Evolutionary conservation across 1,140 invertebrate species (phyloP), one percentile per base, ranked within the genome.

Genomic region (Paraescarpia echinospica): DNA sequence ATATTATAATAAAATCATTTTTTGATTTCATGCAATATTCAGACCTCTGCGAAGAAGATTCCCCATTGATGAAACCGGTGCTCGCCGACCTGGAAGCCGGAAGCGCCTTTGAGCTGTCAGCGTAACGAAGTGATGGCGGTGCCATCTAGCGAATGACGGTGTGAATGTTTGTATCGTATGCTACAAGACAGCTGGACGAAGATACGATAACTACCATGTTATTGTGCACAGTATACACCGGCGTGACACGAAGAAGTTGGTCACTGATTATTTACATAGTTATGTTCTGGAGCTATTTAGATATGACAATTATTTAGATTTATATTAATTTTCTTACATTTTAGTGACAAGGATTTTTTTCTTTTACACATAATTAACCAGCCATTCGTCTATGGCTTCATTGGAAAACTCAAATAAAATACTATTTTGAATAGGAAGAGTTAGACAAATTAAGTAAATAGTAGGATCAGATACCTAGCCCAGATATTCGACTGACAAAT

Each of bases 41-140:
- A 77, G 59, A 77, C 59, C 59, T 77, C 59, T 77, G 59, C 59
- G 59, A 77, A 77, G 59, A 77, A 77, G 59, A 77, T 77, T 77
- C 59, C 27, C 59, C 27, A 18, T 77, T 77, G 59, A 27, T 77
- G 59, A 77, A 77, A 31, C 59, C 59, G 59, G 59, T 77, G 59
- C 59, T 77, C 9, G 59, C 2, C 27, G 59, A 77, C 22, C 22
- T 77, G 59, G 59, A 77, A 31, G 59, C 59, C 59, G 59, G 59
- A 77, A 77, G 59, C 59, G 59, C 59, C 59, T 77, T 77, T 31
- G 1, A 77, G 59, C 27, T 77, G 22, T 27, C 59, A 77, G 59
- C 59, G 59, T 77, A 77, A 77, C 59, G 59, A 12, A 0, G 59
- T 31, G 59, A 77, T 77, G 59, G 27, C 59, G 22, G 59, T 18